Evolutionary conservation across 2,888 invertebrate species (phyloP).

Genomic region (Mycogona germanica): DNA sequence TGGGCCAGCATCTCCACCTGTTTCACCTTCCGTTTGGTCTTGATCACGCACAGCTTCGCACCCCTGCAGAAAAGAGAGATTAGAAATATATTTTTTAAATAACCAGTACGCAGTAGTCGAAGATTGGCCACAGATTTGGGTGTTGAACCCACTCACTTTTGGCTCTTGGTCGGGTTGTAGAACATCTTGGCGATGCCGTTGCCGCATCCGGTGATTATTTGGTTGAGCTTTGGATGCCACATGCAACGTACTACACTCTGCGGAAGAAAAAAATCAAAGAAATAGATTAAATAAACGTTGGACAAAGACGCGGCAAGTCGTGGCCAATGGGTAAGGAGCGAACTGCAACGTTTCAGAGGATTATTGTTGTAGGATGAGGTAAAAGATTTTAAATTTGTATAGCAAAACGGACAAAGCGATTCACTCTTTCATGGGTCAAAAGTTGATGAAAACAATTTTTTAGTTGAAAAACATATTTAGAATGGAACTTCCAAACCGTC

Average conservation of each 20-base stretch:
- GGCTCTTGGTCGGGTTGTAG: slow-evolving; percentile 75
- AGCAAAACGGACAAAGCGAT: no score
- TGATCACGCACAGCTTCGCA: slow-evolving; percentile 77
- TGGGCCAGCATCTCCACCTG: slow-evolving; percentile 76
- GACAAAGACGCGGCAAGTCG: no score
- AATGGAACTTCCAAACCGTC: no score
- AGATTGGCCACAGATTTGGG: neutral
- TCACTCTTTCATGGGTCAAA: no score
- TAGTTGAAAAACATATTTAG: neutral
- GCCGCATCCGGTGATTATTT: slow-evolving; percentile 83
- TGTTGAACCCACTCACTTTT: slow-evolving; percentile 33
- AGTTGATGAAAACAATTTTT: neutral
- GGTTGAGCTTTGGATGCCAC: slow-evolving; percentile 98
- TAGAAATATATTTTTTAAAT: neutral
- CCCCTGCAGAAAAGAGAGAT: slow-evolving; percentile 44
- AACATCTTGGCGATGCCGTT: slow-evolving; percentile 81
- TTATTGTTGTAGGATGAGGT: no score
- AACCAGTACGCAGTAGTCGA: neutral
- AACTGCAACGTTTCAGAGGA: no score
- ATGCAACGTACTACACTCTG: slow-evolving; percentile 62
- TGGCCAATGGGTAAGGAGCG: no score
- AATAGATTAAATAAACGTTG: slow-evolving; percentile 14
- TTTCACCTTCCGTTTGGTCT: slow-evolving; percentile 61
- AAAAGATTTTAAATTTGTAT: no score
- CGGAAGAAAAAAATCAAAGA: no score